Evolutionary conservation across 2,888 invertebrate species (phyloP).

Genomic region (Drosophila diplacantha): DNA sequence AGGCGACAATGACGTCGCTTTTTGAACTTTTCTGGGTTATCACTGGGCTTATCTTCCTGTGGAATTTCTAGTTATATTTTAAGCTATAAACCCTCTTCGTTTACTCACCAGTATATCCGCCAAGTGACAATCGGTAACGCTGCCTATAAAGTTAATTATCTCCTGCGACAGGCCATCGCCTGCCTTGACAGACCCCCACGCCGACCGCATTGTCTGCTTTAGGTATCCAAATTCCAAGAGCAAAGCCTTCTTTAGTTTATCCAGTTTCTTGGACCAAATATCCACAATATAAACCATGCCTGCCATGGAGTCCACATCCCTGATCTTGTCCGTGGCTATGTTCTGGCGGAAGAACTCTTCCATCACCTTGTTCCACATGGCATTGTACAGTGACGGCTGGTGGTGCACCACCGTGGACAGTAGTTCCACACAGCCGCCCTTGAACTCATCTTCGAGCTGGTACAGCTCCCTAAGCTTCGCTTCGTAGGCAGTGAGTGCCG

Average conservation of each 20-base stretch:
- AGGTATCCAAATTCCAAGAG: constrained; percentile 59
- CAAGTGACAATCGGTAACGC: constrained; percentile 76
- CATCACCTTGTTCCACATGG: constrained; percentile 63
- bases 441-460: constrained; percentile 18
- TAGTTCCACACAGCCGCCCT: constrained; percentile 31
- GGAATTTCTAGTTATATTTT: neutral
- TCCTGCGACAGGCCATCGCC: constrained; percentile 19
- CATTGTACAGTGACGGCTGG: constrained; percentile 29
- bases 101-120: constrained; percentile 64
- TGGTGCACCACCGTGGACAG: constrained; percentile 50
- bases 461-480: constrained; percentile 20
- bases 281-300: constrained; percentile 61
- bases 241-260: constrained; percentile 43
- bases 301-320: constrained; percentile 40
- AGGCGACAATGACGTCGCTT: constrained; percentile 74
- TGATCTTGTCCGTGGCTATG: constrained; percentile 39
- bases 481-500: constrained; percentile 54
- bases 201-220: constrained; percentile 55
- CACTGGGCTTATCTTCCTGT: constrained; percentile 43
- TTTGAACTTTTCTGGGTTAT: constrained; percentile 2
- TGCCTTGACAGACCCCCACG: constrained; percentile 35
- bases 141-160: constrained; percentile 57
- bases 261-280: constrained; percentile 68
- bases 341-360: constrained; percentile 62
- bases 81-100: fast-evolving